phyloP scores from a whole-genome alignment of 2,797 vertebrate genomes.

The Aphelocoma californica region DNA sequence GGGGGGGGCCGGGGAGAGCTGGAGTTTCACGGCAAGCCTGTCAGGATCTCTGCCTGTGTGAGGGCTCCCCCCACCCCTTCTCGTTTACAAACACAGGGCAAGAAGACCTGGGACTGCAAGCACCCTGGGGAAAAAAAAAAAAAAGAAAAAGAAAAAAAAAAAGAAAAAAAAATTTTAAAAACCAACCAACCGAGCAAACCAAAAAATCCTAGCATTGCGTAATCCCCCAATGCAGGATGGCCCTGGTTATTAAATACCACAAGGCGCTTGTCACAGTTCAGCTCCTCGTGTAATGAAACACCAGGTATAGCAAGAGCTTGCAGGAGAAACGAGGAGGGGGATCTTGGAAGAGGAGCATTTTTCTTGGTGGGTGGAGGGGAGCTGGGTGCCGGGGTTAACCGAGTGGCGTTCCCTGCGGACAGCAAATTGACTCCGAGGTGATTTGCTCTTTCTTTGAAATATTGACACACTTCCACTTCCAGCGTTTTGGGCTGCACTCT shows the following conservation, averaged over 20 bases:
- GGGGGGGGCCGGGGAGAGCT: neutral
- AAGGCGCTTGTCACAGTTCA: slow-evolving; percentile 69
- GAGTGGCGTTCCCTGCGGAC: slow-evolving; percentile 67
- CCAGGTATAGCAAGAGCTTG: slow-evolving; percentile 62
- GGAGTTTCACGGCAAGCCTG: neutral
- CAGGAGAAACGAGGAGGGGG: slow-evolving; percentile 41
- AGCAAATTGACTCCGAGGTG: slow-evolving; percentile 69
- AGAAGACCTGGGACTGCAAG: neutral
- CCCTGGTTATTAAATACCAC: slow-evolving; percentile 67
- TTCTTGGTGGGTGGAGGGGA: slow-evolving; percentile 58
- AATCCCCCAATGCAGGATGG: slow-evolving; percentile 39
- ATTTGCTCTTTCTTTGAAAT: slow-evolving; percentile 74
- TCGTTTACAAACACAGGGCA: neutral
- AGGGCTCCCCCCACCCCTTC: neutral
- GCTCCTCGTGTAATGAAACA: slow-evolving; percentile 71
- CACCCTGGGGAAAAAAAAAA: rapidly evolving
- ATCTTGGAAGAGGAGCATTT: slow-evolving; percentile 55
- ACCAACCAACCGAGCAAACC: neutral
- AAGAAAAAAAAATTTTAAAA: no score
- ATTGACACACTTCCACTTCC: slow-evolving; percentile 70
- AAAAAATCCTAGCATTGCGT: neutral
- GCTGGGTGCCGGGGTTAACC: slow-evolving; percentile 48
- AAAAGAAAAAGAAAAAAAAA: neutral
- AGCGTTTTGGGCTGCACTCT: slow-evolving; percentile 12
- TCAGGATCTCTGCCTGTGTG: neutral